Conservation (phyloP, 1,140 invertebrate species). For the Fopius arisanus region DNA sequence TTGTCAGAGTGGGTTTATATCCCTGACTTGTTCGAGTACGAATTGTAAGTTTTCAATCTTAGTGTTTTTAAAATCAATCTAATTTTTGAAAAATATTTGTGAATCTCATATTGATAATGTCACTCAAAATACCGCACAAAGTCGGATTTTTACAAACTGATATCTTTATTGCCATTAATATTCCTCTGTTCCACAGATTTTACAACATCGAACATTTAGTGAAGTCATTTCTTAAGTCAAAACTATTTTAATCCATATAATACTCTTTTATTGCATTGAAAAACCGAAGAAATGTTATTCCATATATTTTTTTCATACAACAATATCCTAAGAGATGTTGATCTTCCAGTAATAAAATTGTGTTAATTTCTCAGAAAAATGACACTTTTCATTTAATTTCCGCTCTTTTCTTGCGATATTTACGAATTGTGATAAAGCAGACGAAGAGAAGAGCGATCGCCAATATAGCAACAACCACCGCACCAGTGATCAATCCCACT, state of each 20-base stretch:
- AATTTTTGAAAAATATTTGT: background rate
- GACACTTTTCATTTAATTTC: background rate
- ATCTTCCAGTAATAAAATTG: slow-evolving; percentile 2
- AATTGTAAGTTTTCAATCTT: background rate
- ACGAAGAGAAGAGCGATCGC: background rate
- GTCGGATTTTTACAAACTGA: background rate
- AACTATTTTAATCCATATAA: background rate
- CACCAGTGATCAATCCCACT: background rate
- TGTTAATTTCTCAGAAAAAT: background rate
- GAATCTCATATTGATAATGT: slow-evolving; percentile 1
- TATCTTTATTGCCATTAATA: background rate
- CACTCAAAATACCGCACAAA: background rate
- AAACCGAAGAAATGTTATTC: background rate
- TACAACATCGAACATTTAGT: background rate
- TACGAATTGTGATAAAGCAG: no score
- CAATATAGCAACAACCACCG: background rate
- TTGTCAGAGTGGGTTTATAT: background rate
- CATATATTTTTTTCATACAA: background rate
- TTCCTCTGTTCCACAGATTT: background rate
- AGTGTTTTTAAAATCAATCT: background rate
- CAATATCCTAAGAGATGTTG: background rate
- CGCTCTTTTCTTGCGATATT: no score
- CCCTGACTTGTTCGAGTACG: background rate
- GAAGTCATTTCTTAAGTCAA: background rate
- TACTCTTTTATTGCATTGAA: background rate